phyloP scores from a whole-genome alignment of 2,113 vertebrate species.

The Sigmodon hispidus region DNA sequence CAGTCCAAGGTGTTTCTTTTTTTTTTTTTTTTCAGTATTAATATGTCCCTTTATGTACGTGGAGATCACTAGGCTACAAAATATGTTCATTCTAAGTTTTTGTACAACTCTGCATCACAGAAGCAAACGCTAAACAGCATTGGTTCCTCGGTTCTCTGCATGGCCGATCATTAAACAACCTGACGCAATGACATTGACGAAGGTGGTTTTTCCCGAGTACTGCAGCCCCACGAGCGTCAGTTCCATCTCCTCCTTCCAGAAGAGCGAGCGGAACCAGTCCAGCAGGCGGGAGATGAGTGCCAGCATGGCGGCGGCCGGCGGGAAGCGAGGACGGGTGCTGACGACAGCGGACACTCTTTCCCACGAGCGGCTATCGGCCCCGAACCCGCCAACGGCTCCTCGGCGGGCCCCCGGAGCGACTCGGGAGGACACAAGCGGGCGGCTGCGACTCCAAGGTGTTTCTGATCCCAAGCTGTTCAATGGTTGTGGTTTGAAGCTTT shows the following conservation, averaged over 20 bases:
- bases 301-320: conserved; percentile 82
- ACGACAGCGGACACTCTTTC: background rate
- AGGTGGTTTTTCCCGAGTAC: conserved; percentile 88
- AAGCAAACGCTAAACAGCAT: conserved; percentile 80
- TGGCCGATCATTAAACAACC: conserved; percentile 78
- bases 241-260: conserved; percentile 88
- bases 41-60: conserved; percentile 79
- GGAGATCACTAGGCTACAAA: conserved; percentile 80
- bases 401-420: conserved; percentile 30
- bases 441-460: too few species aligned
- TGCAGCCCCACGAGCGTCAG: conserved; percentile 85
- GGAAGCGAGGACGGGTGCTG: background rate
- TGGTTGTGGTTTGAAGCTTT: too few species aligned
- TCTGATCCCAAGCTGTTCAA: too few species aligned
- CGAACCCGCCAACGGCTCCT: conserved; percentile 63
- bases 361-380: conserved; percentile 44
- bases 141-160: conserved; percentile 79
- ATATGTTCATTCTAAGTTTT: conserved; percentile 68
- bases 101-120: conserved; percentile 67
- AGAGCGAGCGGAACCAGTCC: conserved; percentile 86
- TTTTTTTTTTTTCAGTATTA: too few species aligned
- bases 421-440: background rate
- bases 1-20: too few species aligned
- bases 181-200: conserved; percentile 90
- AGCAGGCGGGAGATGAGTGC: conserved; percentile 86